phyloP scores from a whole-genome alignment of 2,113 vertebrate species.

The Crotalus helleri region DNA sequence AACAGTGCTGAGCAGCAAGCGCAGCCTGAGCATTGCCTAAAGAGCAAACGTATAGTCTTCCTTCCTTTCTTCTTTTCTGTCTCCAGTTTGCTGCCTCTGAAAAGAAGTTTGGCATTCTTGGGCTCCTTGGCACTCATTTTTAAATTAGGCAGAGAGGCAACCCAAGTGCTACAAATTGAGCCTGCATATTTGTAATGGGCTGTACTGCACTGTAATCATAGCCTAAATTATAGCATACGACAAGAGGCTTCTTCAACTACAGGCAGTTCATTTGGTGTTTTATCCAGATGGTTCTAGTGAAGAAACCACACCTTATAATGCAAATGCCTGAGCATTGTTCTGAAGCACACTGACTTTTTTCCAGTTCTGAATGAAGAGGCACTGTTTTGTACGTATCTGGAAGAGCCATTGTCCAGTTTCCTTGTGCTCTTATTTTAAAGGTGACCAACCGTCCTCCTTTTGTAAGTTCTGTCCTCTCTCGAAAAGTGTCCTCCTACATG shows the following conservation, averaged over 20 bases:
- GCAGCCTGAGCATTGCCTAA: too few species aligned
- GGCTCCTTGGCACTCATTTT: neutral
- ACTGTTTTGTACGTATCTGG: neutral
- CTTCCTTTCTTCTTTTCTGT: neutral
- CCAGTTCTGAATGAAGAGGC: neutral
- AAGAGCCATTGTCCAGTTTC: neutral
- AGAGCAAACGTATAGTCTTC: neutral
- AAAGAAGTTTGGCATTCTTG: neutral
- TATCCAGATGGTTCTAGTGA: neutral
- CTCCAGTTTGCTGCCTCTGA: neutral
- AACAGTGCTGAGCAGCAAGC: neutral
- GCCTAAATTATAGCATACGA: constrained; percentile 10
- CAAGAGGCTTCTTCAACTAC: neutral
- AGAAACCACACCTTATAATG: neutral
- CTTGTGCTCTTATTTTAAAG: neutral
- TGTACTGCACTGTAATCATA: neutral
- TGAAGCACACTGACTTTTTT: neutral
- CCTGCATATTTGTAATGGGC: constrained; percentile 1
- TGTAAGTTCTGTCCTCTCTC: too few species aligned
- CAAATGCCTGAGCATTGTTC: neutral
- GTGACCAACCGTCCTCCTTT: too few species aligned
- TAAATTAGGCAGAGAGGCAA: neutral
- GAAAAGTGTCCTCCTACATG: too few species aligned
- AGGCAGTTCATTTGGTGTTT: constrained; percentile 7
- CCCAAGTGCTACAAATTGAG: neutral